A percentile compares a stretch with the other conserved stretches of the same genome.
Conservation (phyloP, 2,888 invertebrate genomes). For the Cartodere bifasciata region DNA sequence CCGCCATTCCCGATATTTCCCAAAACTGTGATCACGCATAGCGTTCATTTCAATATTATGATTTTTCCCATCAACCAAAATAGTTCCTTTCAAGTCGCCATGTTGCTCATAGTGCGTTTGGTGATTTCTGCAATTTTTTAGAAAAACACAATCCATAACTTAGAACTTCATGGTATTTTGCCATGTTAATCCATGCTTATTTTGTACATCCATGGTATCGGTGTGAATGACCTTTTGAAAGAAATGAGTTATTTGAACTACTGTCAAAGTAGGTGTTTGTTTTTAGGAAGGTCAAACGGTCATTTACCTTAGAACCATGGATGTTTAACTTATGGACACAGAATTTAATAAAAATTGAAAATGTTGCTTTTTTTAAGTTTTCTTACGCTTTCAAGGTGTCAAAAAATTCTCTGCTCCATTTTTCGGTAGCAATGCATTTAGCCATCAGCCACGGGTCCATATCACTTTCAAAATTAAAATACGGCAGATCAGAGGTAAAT, state of each 20-base stretch:
- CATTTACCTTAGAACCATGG: too few relatives aligned
- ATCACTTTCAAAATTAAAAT: constrained; percentile 56
- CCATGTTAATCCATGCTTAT: too few relatives aligned
- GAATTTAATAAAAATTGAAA: too few relatives aligned
- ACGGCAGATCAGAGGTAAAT: constrained; percentile 47
- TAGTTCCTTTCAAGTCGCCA: constrained; percentile 45
- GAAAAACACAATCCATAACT: too few relatives aligned
- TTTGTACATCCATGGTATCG: too few relatives aligned
- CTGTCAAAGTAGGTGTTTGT: too few relatives aligned
- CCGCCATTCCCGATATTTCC: constrained; percentile 49
- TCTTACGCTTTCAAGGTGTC: constrained; percentile 46
- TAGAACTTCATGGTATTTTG: too few relatives aligned
- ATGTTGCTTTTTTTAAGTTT: too few relatives aligned
- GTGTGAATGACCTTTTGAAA: too few relatives aligned
- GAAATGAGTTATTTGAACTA: too few relatives aligned
- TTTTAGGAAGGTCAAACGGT: too few relatives aligned
- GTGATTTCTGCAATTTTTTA: constrained; percentile 55
- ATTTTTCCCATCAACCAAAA: constrained; percentile 39
- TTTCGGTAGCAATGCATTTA: constrained; percentile 51
- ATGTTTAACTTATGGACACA: too few relatives aligned
- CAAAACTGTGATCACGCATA: constrained; percentile 58
- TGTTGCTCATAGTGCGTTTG: constrained; percentile 69
- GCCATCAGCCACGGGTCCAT: constrained; percentile 49
- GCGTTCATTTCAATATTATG: constrained; percentile 43
- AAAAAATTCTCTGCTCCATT: constrained; percentile 56